A percentile compares a stretch with the other conserved stretches of the same genome.
These are phyloP conservation scores for Acrobeloides nanus DNA, from an alignment of 2,888 invertebrate genomes.

Conservation along the genomic window DNA sequence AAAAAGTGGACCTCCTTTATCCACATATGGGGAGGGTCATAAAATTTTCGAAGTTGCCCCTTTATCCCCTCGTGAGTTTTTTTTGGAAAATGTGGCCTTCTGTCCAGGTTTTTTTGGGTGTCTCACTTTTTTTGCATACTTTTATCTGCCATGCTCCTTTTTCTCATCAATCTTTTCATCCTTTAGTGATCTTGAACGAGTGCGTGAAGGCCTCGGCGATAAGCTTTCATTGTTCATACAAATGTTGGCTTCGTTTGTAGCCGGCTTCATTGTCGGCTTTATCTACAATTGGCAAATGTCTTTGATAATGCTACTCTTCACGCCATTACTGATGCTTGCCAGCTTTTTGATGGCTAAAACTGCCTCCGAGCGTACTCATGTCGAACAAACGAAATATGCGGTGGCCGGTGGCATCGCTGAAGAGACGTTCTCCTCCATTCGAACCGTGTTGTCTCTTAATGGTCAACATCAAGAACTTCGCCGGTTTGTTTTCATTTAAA, in stretches of 20 bases:
- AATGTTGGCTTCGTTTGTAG: conserved; percentile 54
- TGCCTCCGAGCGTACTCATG: conserved; percentile 51
- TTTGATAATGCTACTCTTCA: conserved; percentile 59
- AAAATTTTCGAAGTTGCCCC: too few relatives aligned
- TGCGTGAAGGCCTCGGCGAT: conserved; percentile 59
- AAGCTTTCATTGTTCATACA: conserved; percentile 58
- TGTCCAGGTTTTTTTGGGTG: too few relatives aligned
- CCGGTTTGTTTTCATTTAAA: too few relatives aligned
- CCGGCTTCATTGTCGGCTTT: conserved; percentile 58
- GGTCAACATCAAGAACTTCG: conserved; percentile 52
- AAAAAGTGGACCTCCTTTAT: too few relatives aligned
- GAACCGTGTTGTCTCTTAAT: conserved; percentile 53
- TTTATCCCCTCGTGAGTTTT: too few relatives aligned
- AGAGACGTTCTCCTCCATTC: conserved; percentile 52
- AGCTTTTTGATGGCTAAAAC: conserved; percentile 56
- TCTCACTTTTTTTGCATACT: too few relatives aligned
- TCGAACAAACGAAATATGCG: conserved; percentile 55
- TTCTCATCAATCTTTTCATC: neutral
- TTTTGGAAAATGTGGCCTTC: too few relatives aligned
- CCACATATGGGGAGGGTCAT: too few relatives aligned
- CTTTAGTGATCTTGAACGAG: conserved; percentile 58
- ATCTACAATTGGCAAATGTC: conserved; percentile 60
- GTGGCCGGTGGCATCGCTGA: conserved; percentile 54
- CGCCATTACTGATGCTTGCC: conserved; percentile 57
- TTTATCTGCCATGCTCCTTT: too few relatives aligned